These are phyloP conservation scores for Neodiprion pinetum DNA, from an alignment of 1,140 invertebrate species.

Conservation along the genomic window DNA sequence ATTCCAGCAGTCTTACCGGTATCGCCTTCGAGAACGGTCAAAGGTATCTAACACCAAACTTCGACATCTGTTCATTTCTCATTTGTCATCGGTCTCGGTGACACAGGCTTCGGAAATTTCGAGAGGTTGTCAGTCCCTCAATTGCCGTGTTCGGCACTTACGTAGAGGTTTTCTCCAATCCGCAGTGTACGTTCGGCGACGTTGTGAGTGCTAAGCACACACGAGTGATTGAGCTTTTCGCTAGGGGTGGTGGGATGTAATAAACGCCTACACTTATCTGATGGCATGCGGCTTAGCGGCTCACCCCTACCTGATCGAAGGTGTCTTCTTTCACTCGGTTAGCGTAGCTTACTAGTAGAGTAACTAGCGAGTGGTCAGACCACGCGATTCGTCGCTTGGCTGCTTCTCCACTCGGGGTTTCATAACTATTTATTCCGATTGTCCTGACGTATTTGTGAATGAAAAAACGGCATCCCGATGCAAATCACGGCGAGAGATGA, in stretches of 20 bases:
- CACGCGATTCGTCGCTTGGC: background rate
- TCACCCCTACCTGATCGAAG: slow-evolving; percentile 4
- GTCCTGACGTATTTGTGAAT: background rate
- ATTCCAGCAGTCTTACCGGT: background rate
- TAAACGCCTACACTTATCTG: background rate
- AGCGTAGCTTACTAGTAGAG: background rate
- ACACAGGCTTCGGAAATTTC: too few species aligned
- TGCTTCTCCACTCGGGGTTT: background rate
- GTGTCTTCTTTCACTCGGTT: slow-evolving; percentile 1
- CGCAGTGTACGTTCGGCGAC: too few species aligned
- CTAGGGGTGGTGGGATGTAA: background rate
- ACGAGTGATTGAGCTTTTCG: too few species aligned
- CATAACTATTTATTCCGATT: too few species aligned
- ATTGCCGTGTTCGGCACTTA: too few species aligned
- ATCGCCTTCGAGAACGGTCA: background rate
- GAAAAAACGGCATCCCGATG: background rate
- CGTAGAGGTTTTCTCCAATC: too few species aligned
- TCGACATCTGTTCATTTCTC: too few species aligned
- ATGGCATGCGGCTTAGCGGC: background rate
- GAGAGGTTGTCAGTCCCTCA: too few species aligned
- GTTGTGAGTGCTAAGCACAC: too few species aligned
- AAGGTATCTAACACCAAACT: too few species aligned
- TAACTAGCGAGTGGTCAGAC: background rate
- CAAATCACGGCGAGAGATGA: slow-evolving; percentile 1
- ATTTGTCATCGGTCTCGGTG: too few species aligned